These are phyloP conservation scores for Prionace glauca DNA, from an alignment of 2,797 vertebrate species.

Conservation along the genomic window DNA sequence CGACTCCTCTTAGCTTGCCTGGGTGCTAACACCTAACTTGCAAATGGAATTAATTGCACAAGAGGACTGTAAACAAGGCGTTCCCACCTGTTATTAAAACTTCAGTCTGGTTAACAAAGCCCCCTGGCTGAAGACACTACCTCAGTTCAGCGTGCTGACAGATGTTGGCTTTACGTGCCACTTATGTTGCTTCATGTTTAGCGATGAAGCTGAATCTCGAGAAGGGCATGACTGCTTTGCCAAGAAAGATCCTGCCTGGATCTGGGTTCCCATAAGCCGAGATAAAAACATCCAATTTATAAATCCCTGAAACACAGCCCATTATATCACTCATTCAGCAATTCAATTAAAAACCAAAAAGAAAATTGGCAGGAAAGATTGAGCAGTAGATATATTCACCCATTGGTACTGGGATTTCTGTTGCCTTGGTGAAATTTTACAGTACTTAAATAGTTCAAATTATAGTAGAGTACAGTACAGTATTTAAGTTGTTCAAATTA, in stretches of 20 bases:
- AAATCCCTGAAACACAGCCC: constrained; percentile 10
- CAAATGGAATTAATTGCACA: neutral
- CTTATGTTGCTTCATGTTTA: neutral
- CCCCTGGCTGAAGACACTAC: neutral
- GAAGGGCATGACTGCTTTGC: neutral
- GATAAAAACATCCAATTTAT: constrained; percentile 27
- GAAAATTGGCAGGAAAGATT: constrained; percentile 23
- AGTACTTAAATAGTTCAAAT: neutral
- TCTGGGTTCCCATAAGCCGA: constrained; percentile 1
- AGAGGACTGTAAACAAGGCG: neutral
- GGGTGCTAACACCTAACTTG: neutral
- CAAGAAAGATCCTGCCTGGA: neutral
- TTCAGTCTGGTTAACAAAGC: neutral
- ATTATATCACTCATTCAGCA: constrained; percentile 31
- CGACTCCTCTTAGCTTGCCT: neutral
- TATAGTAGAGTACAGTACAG: neutral
- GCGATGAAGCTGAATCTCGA: neutral
- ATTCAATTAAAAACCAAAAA: constrained; percentile 13
- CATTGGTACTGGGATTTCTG: constrained; percentile 4
- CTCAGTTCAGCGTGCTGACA: neutral
- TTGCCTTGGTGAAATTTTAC: neutral
- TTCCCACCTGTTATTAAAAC: neutral
- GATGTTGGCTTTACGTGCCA: neutral
- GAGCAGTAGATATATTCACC: neutral
- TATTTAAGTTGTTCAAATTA: neutral